Conservation (phyloP, 2,113 vertebrate species). For the Mohoua ochrocephala region DNA sequence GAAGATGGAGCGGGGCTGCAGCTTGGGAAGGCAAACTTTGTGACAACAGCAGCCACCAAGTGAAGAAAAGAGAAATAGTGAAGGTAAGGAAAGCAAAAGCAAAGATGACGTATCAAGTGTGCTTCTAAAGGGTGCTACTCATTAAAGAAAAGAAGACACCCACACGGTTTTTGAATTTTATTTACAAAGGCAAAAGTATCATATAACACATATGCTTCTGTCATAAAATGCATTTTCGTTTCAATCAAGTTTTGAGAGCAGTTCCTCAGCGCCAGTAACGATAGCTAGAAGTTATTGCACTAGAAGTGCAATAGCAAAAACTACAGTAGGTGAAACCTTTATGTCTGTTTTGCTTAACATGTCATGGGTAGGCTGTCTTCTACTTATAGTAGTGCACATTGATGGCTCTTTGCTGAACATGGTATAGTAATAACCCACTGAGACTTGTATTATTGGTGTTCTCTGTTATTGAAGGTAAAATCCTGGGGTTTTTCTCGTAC, state of each 20-base stretch:
- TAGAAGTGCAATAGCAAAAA: not conserved
- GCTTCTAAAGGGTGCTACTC: not conserved
- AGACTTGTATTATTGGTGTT: not conserved
- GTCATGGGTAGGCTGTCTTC: not conserved
- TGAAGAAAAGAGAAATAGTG: not conserved
- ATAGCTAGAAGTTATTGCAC: not conserved
- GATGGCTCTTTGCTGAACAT: not conserved
- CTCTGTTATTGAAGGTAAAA: not conserved
- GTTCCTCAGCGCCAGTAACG: not conserved
- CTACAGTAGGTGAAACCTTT: not conserved
- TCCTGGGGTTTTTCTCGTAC: not conserved
- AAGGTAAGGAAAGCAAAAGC: not conserved
- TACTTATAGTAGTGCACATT: not conserved
- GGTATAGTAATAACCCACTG: not conserved
- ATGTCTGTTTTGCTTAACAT: not conserved
- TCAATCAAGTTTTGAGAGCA: not conserved
- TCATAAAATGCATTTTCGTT: not conserved
- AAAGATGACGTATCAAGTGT: not conserved
- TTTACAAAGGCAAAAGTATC: not conserved
- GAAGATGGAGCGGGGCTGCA: not conserved
- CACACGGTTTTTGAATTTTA: not conserved
- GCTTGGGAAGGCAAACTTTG: not conserved
- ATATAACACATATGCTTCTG: not conserved
- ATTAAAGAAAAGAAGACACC: not conserved
- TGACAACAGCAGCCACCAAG: not conserved